These are phyloP conservation scores for Caenorhabditis inopinata DNA, from an alignment of 1,140 invertebrate species.

Conservation along the genomic window DNA sequence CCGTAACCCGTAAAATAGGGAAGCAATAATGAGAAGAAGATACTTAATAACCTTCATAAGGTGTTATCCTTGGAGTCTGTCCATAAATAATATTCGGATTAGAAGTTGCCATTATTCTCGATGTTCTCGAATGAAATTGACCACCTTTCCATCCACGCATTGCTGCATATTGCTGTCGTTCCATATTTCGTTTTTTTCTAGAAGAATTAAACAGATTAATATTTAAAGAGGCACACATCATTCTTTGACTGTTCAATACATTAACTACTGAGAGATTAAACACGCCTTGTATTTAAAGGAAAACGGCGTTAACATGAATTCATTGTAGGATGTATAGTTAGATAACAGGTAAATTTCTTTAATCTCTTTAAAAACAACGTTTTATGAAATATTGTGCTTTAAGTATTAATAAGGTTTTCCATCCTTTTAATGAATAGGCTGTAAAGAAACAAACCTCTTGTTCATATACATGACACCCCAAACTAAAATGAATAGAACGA, in stretches of 20 bases:
- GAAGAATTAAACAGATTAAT: no score
- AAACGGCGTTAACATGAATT: no score
- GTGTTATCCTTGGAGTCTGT: conserved; percentile 23
- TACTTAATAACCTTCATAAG: conserved; percentile 3
- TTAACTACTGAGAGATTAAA: no score
- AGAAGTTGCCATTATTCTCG: background rate
- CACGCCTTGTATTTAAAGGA: no score
- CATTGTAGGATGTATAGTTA: no score
- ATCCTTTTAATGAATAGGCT: background rate
- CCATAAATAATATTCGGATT: conserved; percentile 27
- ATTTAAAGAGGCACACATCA: no score
- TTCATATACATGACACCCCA: background rate
- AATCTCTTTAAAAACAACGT: no score
- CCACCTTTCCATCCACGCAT: conserved; percentile 11
- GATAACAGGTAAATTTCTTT: no score
- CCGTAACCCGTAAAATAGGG: background rate
- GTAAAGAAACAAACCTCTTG: background rate
- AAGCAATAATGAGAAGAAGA: background rate
- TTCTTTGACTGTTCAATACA: no score
- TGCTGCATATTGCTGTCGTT: conserved; percentile 11
- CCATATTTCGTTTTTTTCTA: background rate
- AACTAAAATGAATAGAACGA: background rate
- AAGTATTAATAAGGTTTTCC: no score
- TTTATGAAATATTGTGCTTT: no score
- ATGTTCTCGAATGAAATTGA: background rate